Evolutionary conservation across 1,140 invertebrate species (phyloP).

Genomic region (Drosophila miranda): DNA sequence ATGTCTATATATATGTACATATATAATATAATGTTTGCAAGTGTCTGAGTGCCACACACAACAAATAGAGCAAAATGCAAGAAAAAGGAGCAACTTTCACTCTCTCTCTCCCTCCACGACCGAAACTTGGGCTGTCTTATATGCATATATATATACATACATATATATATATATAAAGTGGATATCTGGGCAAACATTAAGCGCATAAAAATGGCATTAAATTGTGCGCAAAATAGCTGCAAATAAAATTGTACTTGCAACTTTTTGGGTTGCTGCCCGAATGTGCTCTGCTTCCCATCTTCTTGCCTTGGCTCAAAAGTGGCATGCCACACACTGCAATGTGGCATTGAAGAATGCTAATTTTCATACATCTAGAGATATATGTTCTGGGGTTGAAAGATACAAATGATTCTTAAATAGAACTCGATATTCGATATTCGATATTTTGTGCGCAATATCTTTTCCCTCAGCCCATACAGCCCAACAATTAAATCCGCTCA

Average conservation of each 20-base stretch:
- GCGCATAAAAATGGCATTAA: slow-evolving; percentile 75
- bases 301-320: background rate
- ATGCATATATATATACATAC: slow-evolving; percentile 9
- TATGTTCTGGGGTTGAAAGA: too few species aligned
- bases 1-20: slow-evolving; percentile 6
- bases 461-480: too few species aligned
- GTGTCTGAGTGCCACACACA: slow-evolving; percentile 16
- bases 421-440: too few species aligned
- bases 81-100: slow-evolving; percentile 63
- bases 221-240: slow-evolving; percentile 75
- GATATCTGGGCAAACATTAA: slow-evolving; percentile 59
- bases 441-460: too few species aligned
- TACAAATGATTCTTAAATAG: too few species aligned
- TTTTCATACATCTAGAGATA: too few species aligned
- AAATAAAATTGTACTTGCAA: slow-evolving; percentile 61
- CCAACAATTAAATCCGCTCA: slow-evolving; percentile 30
- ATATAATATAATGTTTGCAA: slow-evolving; percentile 25
- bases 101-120: slow-evolving; percentile 36
- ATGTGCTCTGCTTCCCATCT: slow-evolving; percentile 5
- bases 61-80: slow-evolving; percentile 37
- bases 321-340: background rate
- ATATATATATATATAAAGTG: background rate
- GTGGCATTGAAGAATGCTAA: too few species aligned
- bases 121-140: slow-evolving; percentile 61
- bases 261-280: slow-evolving; percentile 10